These are phyloP conservation scores for Harpagifer antarcticus DNA, from an alignment of 2,797 vertebrate genomes.

Conservation along the genomic window DNA sequence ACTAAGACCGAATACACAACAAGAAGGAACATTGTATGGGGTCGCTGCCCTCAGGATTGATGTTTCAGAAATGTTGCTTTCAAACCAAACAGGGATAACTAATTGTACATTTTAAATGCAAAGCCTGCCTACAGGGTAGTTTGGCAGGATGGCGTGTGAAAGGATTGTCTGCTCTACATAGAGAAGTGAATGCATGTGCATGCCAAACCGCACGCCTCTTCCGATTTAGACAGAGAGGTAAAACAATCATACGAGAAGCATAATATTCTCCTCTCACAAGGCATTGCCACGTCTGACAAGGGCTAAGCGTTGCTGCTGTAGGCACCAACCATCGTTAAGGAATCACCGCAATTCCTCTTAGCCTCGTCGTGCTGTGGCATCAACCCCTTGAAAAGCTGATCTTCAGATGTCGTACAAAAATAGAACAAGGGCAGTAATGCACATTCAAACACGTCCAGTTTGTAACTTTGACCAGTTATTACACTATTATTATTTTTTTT, in stretches of 20 bases:
- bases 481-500: not conserved
- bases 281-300: constrained; percentile 49
- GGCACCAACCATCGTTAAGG: constrained; percentile 16
- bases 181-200: constrained; percentile 65
- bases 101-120: constrained; percentile 86
- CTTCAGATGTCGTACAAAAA: not conserved
- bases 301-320: constrained; percentile 28
- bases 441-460: not conserved
- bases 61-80: constrained; percentile 79
- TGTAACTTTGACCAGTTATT: not conserved
- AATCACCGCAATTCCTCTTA: not conserved
- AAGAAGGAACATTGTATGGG: constrained; percentile 44
- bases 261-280: constrained; percentile 47
- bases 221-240: constrained; percentile 51
- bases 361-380: not conserved
- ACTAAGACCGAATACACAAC: constrained; percentile 30
- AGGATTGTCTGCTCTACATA: constrained; percentile 79
- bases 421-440: not conserved
- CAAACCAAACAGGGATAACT: constrained; percentile 82
- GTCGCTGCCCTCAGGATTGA: constrained; percentile 63
- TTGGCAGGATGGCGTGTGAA: constrained; percentile 78
- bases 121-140: constrained; percentile 81
- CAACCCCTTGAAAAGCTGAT: not conserved
- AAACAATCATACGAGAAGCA: constrained; percentile 43
- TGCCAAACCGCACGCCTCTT: constrained; percentile 69